Evolutionary conservation across 2,113 vertebrate species (phyloP), one percentile per base, ranked within the genome.

Genomic region (Diadophis punctatus): DNA sequence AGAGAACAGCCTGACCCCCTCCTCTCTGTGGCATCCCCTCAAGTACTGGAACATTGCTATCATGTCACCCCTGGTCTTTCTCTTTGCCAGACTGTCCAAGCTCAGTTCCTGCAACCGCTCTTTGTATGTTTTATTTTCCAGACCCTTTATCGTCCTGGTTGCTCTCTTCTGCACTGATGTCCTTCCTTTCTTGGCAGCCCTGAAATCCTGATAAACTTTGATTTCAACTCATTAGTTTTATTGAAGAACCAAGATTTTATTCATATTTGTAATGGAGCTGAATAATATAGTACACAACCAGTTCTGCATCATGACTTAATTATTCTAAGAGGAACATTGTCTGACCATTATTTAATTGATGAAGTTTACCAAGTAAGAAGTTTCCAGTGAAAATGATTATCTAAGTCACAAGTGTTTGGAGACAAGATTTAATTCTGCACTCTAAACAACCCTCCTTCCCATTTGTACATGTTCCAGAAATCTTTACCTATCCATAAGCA

Each of bases 331-430:
- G 39, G 90, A 93, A 60, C 34, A 89, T 43, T 18, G 91, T 30
- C 46, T 74, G 3, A 92, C 1, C 49, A 93, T 94, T 51, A 34
- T 89, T 91, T 53, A 48, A 89, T 89, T 92, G 93, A 90, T 2
- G 87, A 27, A 80, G 22, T 94, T 96, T 94, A 86, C 0, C 43
- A 1, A 1, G 10, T 11, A 14, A 92, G 91, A 85, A 90, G 49
- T 95, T 93, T 95, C 93, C 49, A 91, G 22, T 74, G 14, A 93
- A 74, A 93, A 94, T 63, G 16, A 49, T 2, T 88, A 43, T 84
- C 80, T 95, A 63, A 34, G 87, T 90, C 86, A 6, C 87, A 27
- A 63, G 87, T 14, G 1, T 2, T 58, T 85, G 51, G 16, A 7
- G 1, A 87, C 27, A 74, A 90, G 4, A 51, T 51, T 25, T 16